Evolutionary conservation across 2,888 invertebrate genomes (phyloP), one percentile per base, ranked within the genome.

Genomic region (Ypsolopha sequella): DNA sequence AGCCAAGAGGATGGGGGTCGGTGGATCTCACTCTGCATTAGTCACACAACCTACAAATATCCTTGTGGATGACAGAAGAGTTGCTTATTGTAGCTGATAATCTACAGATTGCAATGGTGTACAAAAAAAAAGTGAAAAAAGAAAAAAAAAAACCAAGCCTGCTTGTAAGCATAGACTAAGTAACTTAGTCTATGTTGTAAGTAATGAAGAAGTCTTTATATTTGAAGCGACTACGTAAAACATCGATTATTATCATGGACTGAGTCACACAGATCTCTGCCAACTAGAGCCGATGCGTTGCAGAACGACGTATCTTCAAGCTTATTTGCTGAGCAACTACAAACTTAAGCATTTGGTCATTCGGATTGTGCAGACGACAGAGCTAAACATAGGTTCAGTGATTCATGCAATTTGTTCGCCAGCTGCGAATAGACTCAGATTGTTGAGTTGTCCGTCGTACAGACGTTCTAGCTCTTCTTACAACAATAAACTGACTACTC

Each of bases 201-300:
- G 24, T 24, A 24, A 24, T 24, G 4, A 24, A 24, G 24, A 24
- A 24, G 39, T 39, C 11, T 39, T 39, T 39, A 39, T 39, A 24
- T 24, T 24, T 24, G 24, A 24, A 24, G 24, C 2, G 24, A 24
- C 36, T 13, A 47, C 47, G 58, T 58, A 56, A 53, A 43, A 36
- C 11, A 46, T 63, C 66, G 66, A 76, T 73, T 68, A 76, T 73
- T 68, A 74, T 77, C 67, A 73, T 66, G 69, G 68, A 63, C 66
- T 81, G 80, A 84, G 64, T 84, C 84, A 85, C 66, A 60, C 62
- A 66, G 62, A 62, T 65, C 56, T 64, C 63, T 82, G 82, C 84
- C 80, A 81, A 81, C 68, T 70, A 50, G 38, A 41, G 46, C 36
- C 51, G 36, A 62, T 56, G 57, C 59, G 56, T 60, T 63, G 52